Conservation (phyloP, 53 echinoderm and acorn worm genomes). For the Zoroaster sp. region DNA sequence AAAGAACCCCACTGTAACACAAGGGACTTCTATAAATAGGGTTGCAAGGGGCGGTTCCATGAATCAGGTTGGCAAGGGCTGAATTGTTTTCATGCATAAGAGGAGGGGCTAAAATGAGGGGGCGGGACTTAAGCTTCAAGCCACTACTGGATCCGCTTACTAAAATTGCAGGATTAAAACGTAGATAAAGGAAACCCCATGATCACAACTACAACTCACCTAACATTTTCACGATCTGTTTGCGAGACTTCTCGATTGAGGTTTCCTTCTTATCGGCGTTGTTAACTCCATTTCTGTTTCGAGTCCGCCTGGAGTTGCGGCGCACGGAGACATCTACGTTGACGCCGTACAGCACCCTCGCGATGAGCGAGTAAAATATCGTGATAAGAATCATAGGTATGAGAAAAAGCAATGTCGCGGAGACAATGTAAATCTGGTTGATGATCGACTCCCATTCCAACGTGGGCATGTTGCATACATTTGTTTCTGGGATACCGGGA, state of each 20-base stretch:
- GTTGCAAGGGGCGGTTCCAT: no score
- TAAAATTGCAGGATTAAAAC: no score
- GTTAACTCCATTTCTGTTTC: slow-evolving; percentile 30
- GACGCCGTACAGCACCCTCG: slow-evolving; percentile 78
- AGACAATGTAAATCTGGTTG: slow-evolving; percentile 59
- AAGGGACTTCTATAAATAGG: no score
- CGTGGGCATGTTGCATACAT: slow-evolving; percentile 47
- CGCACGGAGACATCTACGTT: slow-evolving; percentile 59
- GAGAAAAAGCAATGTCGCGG: slow-evolving; percentile 77
- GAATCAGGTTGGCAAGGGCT: no score
- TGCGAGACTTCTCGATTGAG: slow-evolving; percentile 66
- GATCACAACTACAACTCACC: no score
- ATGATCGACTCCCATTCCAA: slow-evolving; percentile 24
- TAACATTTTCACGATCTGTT: slow-evolving; percentile 78
- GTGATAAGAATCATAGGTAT: slow-evolving; percentile 89
- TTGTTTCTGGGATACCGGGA: slow-evolving; percentile 69
- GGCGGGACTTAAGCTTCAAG: no score
- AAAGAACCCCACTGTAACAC: no score
- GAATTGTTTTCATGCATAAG: no score
- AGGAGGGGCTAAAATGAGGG: no score
- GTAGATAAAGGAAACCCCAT: no score
- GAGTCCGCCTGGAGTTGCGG: slow-evolving; percentile 30
- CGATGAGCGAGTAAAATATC: slow-evolving; percentile 88
- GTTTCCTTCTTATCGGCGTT: slow-evolving; percentile 33
- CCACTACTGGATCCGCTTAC: no score